These are phyloP conservation scores for Poecilia velifera DNA, from an alignment of 2,797 vertebrate genomes.

Conservation along the genomic window DNA sequence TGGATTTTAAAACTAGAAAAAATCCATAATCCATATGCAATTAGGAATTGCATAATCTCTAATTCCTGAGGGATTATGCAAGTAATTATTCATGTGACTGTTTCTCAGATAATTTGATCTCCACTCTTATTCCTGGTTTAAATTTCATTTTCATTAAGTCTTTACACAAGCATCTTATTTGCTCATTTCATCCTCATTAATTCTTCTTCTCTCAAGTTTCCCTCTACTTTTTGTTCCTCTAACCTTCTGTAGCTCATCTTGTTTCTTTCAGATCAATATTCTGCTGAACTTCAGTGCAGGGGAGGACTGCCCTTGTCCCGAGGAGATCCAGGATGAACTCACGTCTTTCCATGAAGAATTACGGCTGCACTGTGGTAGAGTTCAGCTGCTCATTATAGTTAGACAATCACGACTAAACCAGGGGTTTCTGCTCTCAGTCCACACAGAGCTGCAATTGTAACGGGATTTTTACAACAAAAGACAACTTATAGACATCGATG, in stretches of 20 bases:
- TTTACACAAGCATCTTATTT: neutral
- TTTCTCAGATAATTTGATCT: neutral
- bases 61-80: neutral
- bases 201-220: neutral
- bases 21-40: too few species aligned
- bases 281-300: constrained; percentile 94
- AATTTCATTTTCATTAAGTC: neutral
- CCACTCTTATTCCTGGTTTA: neutral
- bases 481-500: too few species aligned
- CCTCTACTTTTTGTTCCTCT: neutral
- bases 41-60: too few species aligned
- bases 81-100: neutral
- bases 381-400: constrained; percentile 11
- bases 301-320: constrained; percentile 95
- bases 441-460: too few species aligned
- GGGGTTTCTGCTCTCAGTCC: too few species aligned
- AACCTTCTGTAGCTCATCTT: constrained; percentile 13
- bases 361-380: constrained; percentile 92
- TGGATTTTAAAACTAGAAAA: too few species aligned
- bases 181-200: neutral
- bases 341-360: constrained; percentile 93
- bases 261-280: constrained; percentile 92
- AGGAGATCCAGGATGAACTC: constrained; percentile 93
- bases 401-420: neutral
- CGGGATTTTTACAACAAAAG: too few species aligned